Percentiles rank a stretch among this genome's conserved stretches.
These are phyloP conservation scores for Scaptomyza cyrtandrae DNA, from an alignment of 2,888 invertebrate species.

Conservation along the genomic window DNA sequence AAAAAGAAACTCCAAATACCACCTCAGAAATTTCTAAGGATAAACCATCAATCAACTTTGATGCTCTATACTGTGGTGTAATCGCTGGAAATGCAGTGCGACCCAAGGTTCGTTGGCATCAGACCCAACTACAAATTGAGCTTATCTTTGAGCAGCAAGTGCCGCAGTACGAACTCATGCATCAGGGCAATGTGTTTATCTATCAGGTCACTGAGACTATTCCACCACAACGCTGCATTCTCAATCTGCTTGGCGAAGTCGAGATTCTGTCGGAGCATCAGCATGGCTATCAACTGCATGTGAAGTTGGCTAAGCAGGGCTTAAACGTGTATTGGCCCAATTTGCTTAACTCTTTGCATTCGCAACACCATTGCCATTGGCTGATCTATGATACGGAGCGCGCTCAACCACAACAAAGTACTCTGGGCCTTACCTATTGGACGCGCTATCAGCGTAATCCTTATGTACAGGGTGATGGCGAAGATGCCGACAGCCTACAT, in stretches of 20 bases:
- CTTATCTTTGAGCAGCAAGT: constrained; percentile 54
- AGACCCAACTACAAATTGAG: constrained; percentile 41
- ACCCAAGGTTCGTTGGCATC: constrained; percentile 61
- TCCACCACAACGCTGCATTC: constrained; percentile 53
- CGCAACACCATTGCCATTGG: constrained; percentile 57
- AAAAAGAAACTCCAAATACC: neutral
- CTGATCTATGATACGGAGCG: constrained; percentile 47
- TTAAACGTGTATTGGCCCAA: constrained; percentile 47
- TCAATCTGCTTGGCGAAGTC: constrained; percentile 55
- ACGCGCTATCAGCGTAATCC: constrained; percentile 6
- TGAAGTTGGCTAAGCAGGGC: constrained; percentile 53
- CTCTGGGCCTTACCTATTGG: constrained; percentile 30
- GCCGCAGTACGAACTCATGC: constrained; percentile 47
- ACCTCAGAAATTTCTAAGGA: neutral
- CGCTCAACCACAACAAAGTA: neutral
- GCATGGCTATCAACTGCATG: constrained; percentile 47
- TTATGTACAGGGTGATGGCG: neutral
- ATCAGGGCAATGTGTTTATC: constrained; percentile 27
- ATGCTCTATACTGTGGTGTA: constrained; percentile 14
- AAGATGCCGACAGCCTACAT: neutral
- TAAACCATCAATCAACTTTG: neutral
- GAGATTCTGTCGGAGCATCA: constrained; percentile 43
- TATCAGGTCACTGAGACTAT: constrained; percentile 34
- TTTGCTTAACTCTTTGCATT: constrained; percentile 40
- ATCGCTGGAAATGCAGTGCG: constrained; percentile 21